Evolutionary conservation across 2,113 vertebrate genomes (phyloP).

Genomic region (Bostrychus sinensis): DNA sequence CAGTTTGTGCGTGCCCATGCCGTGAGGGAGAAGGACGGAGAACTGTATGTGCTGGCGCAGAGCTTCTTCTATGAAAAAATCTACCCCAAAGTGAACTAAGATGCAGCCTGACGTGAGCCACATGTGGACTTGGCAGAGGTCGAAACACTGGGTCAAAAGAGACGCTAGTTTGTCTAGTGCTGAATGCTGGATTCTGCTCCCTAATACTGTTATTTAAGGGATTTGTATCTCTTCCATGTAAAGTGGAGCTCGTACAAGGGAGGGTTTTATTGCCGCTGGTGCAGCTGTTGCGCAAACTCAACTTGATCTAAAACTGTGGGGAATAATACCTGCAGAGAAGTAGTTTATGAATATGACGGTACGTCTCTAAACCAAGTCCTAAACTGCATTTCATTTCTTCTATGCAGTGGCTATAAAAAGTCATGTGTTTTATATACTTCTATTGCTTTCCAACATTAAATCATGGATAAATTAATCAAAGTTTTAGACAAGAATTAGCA

Average conservation of each 20-base stretch:
- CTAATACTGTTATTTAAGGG: neutral
- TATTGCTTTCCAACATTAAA: neutral
- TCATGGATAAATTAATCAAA: neutral
- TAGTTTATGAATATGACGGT: neutral
- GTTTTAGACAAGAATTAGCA: neutral
- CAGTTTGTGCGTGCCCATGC: constrained; percentile 92
- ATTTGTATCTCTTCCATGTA: neutral
- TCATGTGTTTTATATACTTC: neutral
- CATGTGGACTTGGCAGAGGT: constrained; percentile 23
- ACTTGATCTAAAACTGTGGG: constrained; percentile 8
- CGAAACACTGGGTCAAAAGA: constrained; percentile 33
- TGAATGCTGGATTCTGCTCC: constrained; percentile 1
- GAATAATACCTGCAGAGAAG: constrained; percentile 9
- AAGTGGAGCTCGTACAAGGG: constrained; percentile 2
- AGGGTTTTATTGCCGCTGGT: constrained; percentile 25
- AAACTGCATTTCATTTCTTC: neutral
- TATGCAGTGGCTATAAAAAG: neutral
- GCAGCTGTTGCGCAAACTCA: constrained; percentile 38
- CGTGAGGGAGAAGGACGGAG: constrained; percentile 95
- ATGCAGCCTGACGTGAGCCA: neutral
- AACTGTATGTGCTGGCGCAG: constrained; percentile 90
- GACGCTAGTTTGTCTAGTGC: neutral
- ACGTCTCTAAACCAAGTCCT: constrained; percentile 3
- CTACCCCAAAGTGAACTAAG: constrained; percentile 92
- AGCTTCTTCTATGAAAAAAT: constrained; percentile 99